phyloP scores from a whole-genome alignment of 2,113 vertebrate genomes.

The Podarcis raffonei region DNA sequence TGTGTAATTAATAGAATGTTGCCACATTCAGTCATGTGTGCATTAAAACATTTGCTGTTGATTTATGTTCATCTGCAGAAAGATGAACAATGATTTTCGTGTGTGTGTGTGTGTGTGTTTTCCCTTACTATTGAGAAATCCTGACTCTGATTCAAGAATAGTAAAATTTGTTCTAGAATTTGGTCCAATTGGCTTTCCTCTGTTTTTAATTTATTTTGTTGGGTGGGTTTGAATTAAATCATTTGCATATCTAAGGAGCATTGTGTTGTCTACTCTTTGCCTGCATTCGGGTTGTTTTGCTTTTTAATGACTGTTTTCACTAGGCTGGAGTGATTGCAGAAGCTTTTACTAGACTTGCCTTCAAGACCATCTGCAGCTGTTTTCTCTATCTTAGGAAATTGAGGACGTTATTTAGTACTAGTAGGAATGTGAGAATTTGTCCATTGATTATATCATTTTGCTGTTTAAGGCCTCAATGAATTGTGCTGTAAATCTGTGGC shows the following conservation, averaged over 20 bases:
- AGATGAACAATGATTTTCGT: neutral
- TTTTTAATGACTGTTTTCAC: constrained; percentile 23
- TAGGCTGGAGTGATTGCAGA: constrained; percentile 7
- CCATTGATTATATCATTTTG: neutral
- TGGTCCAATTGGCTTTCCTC: constrained; percentile 16
- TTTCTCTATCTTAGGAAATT: constrained; percentile 8
- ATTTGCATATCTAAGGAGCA: neutral
- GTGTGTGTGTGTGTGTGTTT: neutral
- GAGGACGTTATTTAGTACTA: neutral
- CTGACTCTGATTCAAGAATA: neutral
- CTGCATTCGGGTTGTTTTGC: neutral
- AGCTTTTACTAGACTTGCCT: constrained; percentile 27
- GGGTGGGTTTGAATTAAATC: constrained; percentile 23
- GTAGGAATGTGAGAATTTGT: neutral
- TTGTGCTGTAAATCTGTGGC: neutral
- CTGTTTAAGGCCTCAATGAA: neutral
- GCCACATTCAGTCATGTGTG: neutral
- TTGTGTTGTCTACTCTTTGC: neutral
- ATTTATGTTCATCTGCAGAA: neutral
- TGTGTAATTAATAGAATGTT: neutral
- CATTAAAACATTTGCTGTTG: neutral
- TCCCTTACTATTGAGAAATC: neutral
- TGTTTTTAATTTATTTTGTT: constrained; percentile 24
- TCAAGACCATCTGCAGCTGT: neutral
- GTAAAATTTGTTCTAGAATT: neutral